These are phyloP conservation scores for Euwallacea similis DNA, from an alignment of 1,140 invertebrate species.

Conservation along the genomic window DNA sequence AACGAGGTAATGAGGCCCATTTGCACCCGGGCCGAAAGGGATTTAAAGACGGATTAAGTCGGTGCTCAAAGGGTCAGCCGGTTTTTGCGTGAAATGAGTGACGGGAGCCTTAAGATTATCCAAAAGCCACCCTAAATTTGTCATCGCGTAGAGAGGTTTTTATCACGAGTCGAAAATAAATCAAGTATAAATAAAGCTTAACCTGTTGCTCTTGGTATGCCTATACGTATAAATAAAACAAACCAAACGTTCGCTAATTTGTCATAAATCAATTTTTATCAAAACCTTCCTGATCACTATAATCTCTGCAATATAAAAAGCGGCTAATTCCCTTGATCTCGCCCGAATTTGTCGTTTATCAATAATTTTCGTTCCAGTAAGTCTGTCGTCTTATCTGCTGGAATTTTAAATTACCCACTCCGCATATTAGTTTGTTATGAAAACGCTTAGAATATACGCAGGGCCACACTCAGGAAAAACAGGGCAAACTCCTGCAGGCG, in stretches of 20 bases:
- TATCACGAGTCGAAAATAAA: conserved; percentile 23
- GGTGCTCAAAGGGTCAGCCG: conserved; percentile 18
- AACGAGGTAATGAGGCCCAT: conserved; percentile 29
- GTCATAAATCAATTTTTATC: conserved; percentile 38
- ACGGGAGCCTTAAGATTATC: neutral
- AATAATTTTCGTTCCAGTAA: conserved; percentile 39
- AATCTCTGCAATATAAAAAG: conserved; percentile 38
- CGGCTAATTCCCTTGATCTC: conserved; percentile 34
- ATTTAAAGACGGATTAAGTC: conserved; percentile 22
- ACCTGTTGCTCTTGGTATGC: conserved; percentile 17
- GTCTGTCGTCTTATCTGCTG: conserved; percentile 19
- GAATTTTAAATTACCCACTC: no score
- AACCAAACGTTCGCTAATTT: conserved; percentile 26
- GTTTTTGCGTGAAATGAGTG: no score
- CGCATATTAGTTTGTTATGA: no score
- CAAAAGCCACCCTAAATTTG: conserved; percentile 10
- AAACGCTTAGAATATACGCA: no score
- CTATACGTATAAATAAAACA: conserved; percentile 19
- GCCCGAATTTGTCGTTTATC: conserved; percentile 32
- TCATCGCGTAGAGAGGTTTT: neutral
- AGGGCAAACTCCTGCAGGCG: no score
- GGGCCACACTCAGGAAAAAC: no score
- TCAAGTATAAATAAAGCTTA: conserved; percentile 35
- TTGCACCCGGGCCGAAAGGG: conserved; percentile 16
- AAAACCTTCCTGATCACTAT: conserved; percentile 30